phyloP scores from a whole-genome alignment of 1,140 invertebrate species.

The Armadillidium nasatum region DNA sequence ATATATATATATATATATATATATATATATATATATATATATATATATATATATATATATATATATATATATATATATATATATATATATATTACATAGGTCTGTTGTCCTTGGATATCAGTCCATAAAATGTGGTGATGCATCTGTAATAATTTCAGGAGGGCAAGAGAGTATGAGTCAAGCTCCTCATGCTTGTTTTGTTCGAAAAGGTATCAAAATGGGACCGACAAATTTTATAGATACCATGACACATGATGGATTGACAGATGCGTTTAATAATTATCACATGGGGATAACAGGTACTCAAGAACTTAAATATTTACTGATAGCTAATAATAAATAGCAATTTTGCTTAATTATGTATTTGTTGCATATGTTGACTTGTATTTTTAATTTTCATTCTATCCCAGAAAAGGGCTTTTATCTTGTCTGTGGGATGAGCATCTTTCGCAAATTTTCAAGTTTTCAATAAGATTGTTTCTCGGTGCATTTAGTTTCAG shows the following conservation, averaged over 20 bases:
- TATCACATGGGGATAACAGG: slow-evolving; percentile 82
- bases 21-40: slow-evolving; percentile 19
- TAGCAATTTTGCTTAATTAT: no score
- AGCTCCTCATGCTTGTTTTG: slow-evolving; percentile 64
- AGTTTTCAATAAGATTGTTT: no score
- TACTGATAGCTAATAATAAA: no score
- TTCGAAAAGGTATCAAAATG: slow-evolving; percentile 66
- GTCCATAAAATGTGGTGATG: slow-evolving; percentile 65
- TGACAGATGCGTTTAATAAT: slow-evolving; percentile 72
- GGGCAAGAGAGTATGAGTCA: slow-evolving; percentile 83
- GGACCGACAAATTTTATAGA: slow-evolving; percentile 64
- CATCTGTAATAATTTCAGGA: slow-evolving; percentile 68
- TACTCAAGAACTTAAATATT: slow-evolving; percentile 47
- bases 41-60: slow-evolving; percentile 9
- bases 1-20: slow-evolving; percentile 23
- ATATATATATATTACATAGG: slow-evolving; percentile 49
- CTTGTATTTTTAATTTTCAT: no score
- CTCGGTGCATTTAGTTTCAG: no score
- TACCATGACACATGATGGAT: slow-evolving; percentile 68
- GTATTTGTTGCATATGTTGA: no score
- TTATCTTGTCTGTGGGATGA: no score
- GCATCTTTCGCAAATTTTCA: no score
- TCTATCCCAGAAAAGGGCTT: no score
- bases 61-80: slow-evolving; percentile 23
- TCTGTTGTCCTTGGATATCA: slow-evolving; percentile 65